phyloP scores from a whole-genome alignment of 2,888 invertebrate species.

The Xanthia togata region DNA sequence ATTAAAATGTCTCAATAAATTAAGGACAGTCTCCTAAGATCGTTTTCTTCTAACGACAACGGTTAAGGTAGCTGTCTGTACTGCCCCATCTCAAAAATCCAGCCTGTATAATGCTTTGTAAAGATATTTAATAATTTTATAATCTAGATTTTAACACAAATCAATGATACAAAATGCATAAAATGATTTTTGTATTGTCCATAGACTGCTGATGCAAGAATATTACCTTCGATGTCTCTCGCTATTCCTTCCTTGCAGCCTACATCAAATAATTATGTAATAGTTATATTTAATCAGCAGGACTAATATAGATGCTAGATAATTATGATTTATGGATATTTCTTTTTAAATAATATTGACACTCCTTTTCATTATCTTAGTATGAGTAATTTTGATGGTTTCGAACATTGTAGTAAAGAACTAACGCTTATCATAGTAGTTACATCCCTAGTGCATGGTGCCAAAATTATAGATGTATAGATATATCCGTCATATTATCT shows the following conservation, averaged over 20 bases:
- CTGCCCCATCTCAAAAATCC: no score
- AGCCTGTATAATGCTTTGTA: not conserved
- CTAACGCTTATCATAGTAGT: conserved; percentile 23
- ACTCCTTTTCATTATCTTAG: conserved; percentile 20
- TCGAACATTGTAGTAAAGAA: conserved; percentile 20
- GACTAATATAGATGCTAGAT: conserved; percentile 63
- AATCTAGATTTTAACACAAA: conserved; percentile 26
- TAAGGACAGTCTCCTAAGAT: no score
- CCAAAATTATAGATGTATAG: conserved; percentile 26
- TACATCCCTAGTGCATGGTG: conserved; percentile 11
- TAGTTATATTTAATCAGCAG: conserved; percentile 67
- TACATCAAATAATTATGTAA: conserved; percentile 82
- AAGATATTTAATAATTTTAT: not conserved
- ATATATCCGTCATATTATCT: conserved; percentile 57
- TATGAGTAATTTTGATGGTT: conserved; percentile 39
- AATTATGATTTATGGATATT: conserved; percentile 60
- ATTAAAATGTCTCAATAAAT: no score
- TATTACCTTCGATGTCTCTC: conserved; percentile 80
- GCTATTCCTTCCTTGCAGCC: conserved; percentile 76
- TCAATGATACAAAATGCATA: conserved; percentile 45
- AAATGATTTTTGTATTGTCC: conserved; percentile 82
- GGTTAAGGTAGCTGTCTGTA: no score
- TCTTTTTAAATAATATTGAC: conserved; percentile 25
- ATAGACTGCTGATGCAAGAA: conserved; percentile 81
- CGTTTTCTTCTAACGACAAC: no score